Conservation (phyloP, 2,113 vertebrate genomes). For the Hemichromis elongatus region DNA sequence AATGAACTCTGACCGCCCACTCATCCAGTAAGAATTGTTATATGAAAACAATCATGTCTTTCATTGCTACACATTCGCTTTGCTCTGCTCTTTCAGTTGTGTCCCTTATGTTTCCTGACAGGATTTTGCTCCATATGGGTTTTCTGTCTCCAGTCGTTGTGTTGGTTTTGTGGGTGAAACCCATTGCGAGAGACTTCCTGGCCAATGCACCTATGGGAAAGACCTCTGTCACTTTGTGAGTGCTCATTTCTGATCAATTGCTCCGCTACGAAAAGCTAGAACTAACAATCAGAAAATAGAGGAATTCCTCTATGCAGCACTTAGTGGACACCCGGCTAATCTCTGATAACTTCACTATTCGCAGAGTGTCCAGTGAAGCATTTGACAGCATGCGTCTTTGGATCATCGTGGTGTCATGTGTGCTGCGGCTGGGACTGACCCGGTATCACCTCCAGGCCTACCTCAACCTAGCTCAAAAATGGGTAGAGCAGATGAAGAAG, state of each 20-base stretch:
- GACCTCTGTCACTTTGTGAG: constrained; percentile 80
- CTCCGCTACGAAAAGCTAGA: not conserved
- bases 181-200: constrained; percentile 87
- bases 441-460: constrained; percentile 92
- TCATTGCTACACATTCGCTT: too few species aligned
- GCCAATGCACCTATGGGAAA: constrained; percentile 80
- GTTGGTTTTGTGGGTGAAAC: constrained; percentile 87
- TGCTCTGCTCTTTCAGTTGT: not conserved
- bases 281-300: not conserved
- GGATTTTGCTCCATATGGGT: constrained; percentile 82
- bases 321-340: too few species aligned
- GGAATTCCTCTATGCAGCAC: not conserved
- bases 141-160: constrained; percentile 87
- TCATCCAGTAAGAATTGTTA: constrained; percentile 76
- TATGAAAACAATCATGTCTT: not conserved
- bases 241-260: not conserved
- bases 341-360: not conserved
- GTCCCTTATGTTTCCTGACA: constrained; percentile 12
- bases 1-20: constrained; percentile 76
- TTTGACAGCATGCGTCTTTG: constrained; percentile 86
- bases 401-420: constrained; percentile 77
- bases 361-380: constrained; percentile 77
- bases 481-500: constrained; percentile 85
- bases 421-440: constrained; percentile 76
- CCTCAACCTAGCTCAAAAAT: constrained; percentile 84